Conservation (phyloP, 2,113 vertebrate species). For the Bothrops jararaca region DNA sequence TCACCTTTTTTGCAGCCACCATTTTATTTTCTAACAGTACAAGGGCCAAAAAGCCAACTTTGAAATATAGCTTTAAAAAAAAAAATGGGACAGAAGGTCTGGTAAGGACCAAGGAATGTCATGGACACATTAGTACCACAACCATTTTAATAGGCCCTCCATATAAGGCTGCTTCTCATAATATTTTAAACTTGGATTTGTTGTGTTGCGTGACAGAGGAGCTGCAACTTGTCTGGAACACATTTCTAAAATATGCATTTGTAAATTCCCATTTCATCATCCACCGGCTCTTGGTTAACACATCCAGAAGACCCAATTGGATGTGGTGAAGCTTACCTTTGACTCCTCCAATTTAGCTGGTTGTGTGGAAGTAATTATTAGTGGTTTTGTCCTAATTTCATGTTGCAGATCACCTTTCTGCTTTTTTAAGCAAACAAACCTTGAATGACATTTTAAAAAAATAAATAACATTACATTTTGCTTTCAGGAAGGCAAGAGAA, state of each 20-base stretch:
- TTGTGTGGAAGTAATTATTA: neutral
- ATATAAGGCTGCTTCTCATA: neutral
- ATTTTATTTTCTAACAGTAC: neutral
- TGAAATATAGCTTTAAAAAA: neutral
- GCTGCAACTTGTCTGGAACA: neutral
- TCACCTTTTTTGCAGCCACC: neutral
- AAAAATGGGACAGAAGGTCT: neutral
- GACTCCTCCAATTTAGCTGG: neutral
- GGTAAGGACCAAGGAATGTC: neutral
- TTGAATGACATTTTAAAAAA: neutral
- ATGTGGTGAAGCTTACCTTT: neutral
- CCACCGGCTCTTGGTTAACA: neutral
- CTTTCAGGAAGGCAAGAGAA: neutral
- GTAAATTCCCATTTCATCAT: neutral
- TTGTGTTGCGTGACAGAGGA: neutral
- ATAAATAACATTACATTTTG: neutral
- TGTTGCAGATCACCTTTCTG: neutral
- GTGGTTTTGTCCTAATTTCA: neutral
- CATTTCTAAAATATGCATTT: neutral
- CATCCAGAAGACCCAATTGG: neutral
- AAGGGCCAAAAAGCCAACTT: neutral
- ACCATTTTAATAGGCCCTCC: neutral
- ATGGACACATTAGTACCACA: neutral
- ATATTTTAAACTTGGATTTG: neutral
- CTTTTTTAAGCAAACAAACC: neutral